phyloP scores from a whole-genome alignment of 2,797 vertebrate genomes.

The Lithobates sylvaticus region DNA sequence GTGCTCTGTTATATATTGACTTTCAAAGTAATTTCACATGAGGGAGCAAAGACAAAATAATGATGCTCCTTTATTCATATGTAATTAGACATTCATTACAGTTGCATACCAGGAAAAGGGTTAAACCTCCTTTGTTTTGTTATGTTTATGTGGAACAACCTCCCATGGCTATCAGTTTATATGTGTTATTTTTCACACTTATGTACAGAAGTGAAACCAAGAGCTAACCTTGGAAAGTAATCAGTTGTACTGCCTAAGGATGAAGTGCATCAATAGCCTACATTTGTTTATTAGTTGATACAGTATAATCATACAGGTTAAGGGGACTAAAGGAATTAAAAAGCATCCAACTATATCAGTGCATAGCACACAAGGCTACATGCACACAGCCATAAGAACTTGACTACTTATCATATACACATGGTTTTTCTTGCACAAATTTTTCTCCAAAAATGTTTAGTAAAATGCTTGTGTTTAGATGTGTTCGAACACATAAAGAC shows the following conservation, averaged over 20 bases:
- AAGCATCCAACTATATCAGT: too few species aligned
- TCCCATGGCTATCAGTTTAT: not conserved
- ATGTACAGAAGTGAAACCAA: constrained; percentile 26
- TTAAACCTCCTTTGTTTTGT: constrained; percentile 31
- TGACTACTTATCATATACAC: too few species aligned
- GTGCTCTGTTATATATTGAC: constrained; percentile 9
- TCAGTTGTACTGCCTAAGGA: not conserved
- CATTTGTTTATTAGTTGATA: not conserved
- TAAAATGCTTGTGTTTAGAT: too few species aligned
- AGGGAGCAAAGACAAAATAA: constrained; percentile 10
- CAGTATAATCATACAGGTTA: too few species aligned
- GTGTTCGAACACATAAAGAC: too few species aligned
- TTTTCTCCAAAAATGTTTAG: too few species aligned
- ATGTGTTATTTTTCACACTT: constrained; percentile 51
- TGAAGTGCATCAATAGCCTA: not conserved
- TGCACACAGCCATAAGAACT: too few species aligned
- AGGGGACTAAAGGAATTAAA: too few species aligned
- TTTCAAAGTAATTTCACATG: constrained; percentile 39
- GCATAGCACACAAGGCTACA: too few species aligned
- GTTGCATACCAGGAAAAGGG: constrained; percentile 26
- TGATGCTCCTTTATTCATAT: constrained; percentile 35
- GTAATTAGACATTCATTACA: constrained; percentile 27
- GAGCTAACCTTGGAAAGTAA: not conserved
- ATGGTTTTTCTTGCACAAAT: too few species aligned
- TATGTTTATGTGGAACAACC: constrained; percentile 39